These are phyloP conservation scores for Amphilophus citrinellus DNA, from an alignment of 2,113 vertebrate genomes.

Conservation along the genomic window DNA sequence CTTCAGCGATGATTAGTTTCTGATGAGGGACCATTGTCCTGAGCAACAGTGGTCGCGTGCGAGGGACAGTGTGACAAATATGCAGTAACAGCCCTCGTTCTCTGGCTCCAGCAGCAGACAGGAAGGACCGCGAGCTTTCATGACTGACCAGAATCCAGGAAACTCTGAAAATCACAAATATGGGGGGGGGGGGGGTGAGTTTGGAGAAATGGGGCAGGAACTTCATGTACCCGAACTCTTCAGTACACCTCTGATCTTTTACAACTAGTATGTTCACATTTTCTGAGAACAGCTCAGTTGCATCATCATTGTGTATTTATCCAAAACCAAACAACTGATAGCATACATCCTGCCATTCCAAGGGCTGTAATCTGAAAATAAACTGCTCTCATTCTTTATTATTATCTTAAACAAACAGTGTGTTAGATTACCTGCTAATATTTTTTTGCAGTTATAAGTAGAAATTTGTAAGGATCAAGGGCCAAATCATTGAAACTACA, in stretches of 20 bases:
- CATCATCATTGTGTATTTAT: background rate
- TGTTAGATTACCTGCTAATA: background rate
- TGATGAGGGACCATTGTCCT: conserved; percentile 47
- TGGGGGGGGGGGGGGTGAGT: background rate
- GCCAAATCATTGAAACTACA: background rate
- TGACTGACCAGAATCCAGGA: background rate
- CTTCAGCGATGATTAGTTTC: conserved; percentile 25
- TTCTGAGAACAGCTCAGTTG: background rate
- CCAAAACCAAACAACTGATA: background rate
- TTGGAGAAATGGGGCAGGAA: background rate
- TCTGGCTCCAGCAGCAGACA: conserved; percentile 29
- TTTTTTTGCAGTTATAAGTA: background rate
- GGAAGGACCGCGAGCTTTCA: background rate
- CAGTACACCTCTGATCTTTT: background rate
- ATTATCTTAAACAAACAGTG: background rate
- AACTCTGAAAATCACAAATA: background rate
- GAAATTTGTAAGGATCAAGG: background rate
- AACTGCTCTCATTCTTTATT: background rate
- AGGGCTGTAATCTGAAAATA: background rate
- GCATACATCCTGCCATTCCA: background rate
- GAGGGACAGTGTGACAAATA: conserved; percentile 22
- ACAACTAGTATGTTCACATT: background rate
- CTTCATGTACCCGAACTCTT: background rate
- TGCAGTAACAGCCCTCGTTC: background rate
- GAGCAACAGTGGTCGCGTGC: conserved; percentile 55